Percentiles rank a stretch among this genome's conserved stretches.
Conservation (phyloP, 2,113 vertebrate genomes). For the Hymenochirus boettgeri region DNA sequence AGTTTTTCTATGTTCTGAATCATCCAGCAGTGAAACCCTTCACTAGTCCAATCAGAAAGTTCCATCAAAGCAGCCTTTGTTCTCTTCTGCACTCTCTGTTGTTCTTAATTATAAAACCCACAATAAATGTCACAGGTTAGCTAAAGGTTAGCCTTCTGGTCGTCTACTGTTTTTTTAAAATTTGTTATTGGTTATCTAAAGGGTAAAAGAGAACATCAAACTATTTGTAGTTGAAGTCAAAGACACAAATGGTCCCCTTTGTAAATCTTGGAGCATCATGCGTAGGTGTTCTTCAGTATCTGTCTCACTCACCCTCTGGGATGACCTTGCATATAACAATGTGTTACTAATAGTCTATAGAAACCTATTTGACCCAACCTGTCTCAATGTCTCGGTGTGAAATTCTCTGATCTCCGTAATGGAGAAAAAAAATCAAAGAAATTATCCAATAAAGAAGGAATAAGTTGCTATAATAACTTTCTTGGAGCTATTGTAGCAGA, state of each 20-base stretch:
- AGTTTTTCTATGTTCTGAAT: no score
- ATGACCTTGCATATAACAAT: background rate
- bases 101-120: no score
- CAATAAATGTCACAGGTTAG: no score
- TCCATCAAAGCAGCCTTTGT: no score
- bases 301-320: background rate
- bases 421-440: slow-evolving; percentile 6
- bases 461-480: slow-evolving; percentile 22
- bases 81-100: no score
- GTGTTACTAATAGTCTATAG: background rate
- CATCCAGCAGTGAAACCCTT: no score
- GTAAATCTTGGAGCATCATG: background rate
- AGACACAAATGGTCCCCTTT: background rate
- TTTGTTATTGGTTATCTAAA: no score
- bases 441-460: slow-evolving; percentile 7
- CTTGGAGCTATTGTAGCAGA: slow-evolving; percentile 22
- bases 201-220: no score
- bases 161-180: no score
- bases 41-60: no score
- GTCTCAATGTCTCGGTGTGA: background rate
- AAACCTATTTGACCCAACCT: background rate
- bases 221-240: no score
- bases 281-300: background rate
- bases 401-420: background rate
- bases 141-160: no score